A percentile compares a stretch with the other conserved stretches of the same genome.
phyloP scores from a whole-genome alignment of 2,113 vertebrate genomes.

The Pantherophis guttatus region DNA sequence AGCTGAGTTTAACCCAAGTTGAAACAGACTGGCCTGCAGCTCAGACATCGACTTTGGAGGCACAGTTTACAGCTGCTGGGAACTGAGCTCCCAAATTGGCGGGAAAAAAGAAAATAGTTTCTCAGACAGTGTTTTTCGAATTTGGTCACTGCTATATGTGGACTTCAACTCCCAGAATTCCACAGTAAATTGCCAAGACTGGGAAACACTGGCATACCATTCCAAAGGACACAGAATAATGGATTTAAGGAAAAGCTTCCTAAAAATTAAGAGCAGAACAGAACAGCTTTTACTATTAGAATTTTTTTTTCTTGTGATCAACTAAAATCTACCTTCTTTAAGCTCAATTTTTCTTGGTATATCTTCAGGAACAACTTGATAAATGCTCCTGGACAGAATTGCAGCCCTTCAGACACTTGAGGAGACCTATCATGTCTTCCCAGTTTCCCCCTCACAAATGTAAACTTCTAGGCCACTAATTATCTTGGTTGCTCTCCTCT shows the following conservation, averaged over 20 bases:
- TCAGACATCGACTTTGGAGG: not conserved
- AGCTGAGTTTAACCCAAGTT: not conserved
- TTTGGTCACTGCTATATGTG: not conserved
- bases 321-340: not conserved
- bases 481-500: not conserved
- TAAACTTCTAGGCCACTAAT: not conserved
- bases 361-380: not conserved
- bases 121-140: not conserved
- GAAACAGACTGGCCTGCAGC: not conserved
- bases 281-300: not conserved
- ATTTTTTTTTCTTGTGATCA: not conserved
- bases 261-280: not conserved
- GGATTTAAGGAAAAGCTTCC: not conserved
- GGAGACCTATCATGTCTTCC: not conserved
- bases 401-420: not conserved
- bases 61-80: not conserved
- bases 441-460: not conserved
- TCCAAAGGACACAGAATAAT: not conserved
- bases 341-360: not conserved
- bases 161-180: not conserved
- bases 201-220: not conserved
- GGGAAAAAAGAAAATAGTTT: not conserved
- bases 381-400: not conserved
- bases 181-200: not conserved
- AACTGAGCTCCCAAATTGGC: not conserved